Conservation (phyloP, 2,888 invertebrate species). For the Glaucopsyche alexis region DNA sequence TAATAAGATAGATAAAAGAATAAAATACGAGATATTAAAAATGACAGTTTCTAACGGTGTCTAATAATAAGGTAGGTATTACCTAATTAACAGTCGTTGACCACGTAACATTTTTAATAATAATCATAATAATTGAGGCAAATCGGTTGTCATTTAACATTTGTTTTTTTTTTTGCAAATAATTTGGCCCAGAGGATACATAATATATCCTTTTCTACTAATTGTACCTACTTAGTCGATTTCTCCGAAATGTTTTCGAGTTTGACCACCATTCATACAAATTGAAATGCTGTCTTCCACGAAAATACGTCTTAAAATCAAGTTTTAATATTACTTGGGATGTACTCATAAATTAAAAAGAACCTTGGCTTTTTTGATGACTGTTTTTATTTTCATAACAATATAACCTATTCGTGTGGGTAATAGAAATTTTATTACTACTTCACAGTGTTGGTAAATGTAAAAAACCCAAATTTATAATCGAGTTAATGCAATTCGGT, state of each 20-base stretch:
- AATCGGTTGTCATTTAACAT: too few species aligned
- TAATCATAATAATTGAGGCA: too few species aligned
- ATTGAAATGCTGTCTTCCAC: not conserved
- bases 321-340: not conserved
- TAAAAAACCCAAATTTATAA: not conserved
- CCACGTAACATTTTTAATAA: too few species aligned
- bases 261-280: not conserved
- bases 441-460: not conserved
- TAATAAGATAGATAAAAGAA: too few species aligned
- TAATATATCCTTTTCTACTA: not conserved
- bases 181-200: too few species aligned
- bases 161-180: too few species aligned
- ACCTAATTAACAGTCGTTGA: too few species aligned
- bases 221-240: not conserved
- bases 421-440: not conserved
- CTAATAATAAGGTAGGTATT: too few species aligned
- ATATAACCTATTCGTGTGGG: not conserved
- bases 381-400: not conserved
- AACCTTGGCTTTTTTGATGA: not conserved
- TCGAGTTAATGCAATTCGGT: not conserved
- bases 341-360: not conserved
- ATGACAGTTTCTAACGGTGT: too few species aligned
- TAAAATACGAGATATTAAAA: too few species aligned
- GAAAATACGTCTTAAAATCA: not conserved
- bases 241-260: constrained; percentile 2